Conservation (phyloP, 2,888 invertebrate species). For the Apamea epomidion region DNA sequence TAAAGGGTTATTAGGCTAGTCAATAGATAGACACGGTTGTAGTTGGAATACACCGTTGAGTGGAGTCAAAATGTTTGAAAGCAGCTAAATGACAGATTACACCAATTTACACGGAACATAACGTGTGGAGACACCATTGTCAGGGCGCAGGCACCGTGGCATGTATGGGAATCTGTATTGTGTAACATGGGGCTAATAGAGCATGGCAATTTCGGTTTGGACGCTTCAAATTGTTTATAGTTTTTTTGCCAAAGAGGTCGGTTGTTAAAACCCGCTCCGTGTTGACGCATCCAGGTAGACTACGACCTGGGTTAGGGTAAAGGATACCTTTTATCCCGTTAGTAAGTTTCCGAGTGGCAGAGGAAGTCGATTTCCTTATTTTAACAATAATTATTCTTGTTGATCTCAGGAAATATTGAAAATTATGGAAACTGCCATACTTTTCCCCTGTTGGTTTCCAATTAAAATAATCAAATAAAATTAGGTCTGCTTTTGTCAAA, state of each 20-base stretch:
- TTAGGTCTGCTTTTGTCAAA: background rate
- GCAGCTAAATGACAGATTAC: conserved; percentile 73
- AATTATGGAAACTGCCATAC: background rate
- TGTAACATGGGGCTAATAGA: conserved; percentile 66
- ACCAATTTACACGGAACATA: conserved; percentile 84
- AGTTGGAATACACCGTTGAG: conserved; percentile 65
- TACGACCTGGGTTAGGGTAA: background rate
- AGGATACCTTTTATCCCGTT: background rate
- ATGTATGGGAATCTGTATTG: conserved; percentile 77
- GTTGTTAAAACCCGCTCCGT: background rate
- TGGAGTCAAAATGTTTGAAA: conserved; percentile 72
- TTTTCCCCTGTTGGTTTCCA: background rate
- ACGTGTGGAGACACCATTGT: conserved; percentile 78
- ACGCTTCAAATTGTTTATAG: conserved; percentile 46
- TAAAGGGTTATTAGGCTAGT: conserved; percentile 20
- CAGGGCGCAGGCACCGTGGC: conserved; percentile 76
- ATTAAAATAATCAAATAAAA: background rate
- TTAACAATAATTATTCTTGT: background rate
- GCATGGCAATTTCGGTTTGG: conserved; percentile 62
- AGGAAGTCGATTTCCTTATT: too few species aligned
- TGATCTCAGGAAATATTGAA: background rate
- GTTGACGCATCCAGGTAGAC: background rate
- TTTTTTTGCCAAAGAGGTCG: conserved; percentile 30
- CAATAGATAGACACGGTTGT: conserved; percentile 30
- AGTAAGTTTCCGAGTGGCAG: background rate